Evolutionary conservation across 2,888 invertebrate species (phyloP), one percentile per base, ranked within the genome.

Genomic region (Azorinus chamasolen): DNA sequence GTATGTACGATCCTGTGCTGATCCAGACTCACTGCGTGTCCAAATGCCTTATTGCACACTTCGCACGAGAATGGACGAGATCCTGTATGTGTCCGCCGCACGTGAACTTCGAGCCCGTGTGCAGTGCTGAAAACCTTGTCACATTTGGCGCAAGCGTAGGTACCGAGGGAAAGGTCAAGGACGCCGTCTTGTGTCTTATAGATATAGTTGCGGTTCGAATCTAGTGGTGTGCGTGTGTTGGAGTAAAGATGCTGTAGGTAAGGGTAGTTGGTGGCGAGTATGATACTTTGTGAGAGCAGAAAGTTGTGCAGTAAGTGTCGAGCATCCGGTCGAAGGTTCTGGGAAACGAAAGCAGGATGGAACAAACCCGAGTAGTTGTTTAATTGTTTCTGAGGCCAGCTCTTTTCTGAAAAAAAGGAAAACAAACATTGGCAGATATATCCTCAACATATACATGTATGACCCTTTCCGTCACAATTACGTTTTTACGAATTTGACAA

Each of bases 121-220:
- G 98, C 97, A 0, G 99, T 98, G 85, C 97, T 97, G 94, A 99
- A 99, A 96, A 98, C 97, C 94, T 99, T 99, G 94, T 97, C 97
- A 94, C 99, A 99, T 94, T 98, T 87, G 4, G 76, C 75, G 57
- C 90, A 90, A 45, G 86, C 79, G 57, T 82, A 89, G 8, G 65
- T 64, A n/a, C 80, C 77, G 27, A 79, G 43, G 1, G 80, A 77
- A 22, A 80, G 51, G 37, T 80, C 80, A 2, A 77, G 61, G 14
- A 70, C 76, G 43, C 54, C 70, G 4, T 76, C 76, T 41, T 76
- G 73, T 0, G 55, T 24, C 61, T 68, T 65, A 45, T 39, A 50
- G 2, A 37, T 37, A 43, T 53, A 14, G 46, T 25, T 57, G 3
- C 48, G 16, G 22, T 24, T 20, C 12, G 18, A 24, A 16, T 41